Evolutionary conservation across 1,140 invertebrate species (phyloP).

Genomic region (Macrotrachela quadricornifera): DNA sequence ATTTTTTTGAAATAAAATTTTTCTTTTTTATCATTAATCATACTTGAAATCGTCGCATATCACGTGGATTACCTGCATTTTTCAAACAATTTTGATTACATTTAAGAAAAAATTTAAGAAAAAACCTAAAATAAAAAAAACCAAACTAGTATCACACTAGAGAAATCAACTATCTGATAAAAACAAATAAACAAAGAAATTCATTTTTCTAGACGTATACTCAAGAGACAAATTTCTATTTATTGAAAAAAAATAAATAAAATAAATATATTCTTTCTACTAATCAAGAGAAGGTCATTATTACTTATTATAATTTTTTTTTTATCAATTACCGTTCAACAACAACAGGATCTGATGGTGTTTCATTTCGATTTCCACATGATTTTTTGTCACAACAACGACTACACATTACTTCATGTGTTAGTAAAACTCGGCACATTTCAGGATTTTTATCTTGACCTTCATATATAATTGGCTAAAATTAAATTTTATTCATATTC

Average conservation of each 20-base stretch:
- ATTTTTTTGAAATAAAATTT: too few species aligned
- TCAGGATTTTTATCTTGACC: conserved; percentile 99
- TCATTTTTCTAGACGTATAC: too few species aligned
- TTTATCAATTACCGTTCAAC: conserved; percentile 96
- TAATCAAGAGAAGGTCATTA: too few species aligned
- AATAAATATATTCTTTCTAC: too few species aligned
- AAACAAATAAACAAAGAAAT: too few species aligned
- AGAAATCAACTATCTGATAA: too few species aligned
- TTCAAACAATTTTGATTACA: conserved; percentile 99
- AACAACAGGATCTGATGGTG: conserved; percentile 97
- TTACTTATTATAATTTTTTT: too few species aligned
- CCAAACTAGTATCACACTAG: not conserved
- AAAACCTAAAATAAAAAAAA: conserved; percentile 62
- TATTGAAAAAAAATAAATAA: too few species aligned
- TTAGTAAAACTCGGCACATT: conserved; percentile 95
- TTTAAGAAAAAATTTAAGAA: conserved; percentile 98
- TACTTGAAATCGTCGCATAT: conserved; percentile 98
- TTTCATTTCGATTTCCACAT: conserved; percentile 98
- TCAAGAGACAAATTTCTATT: too few species aligned
- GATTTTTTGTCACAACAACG: conserved; percentile 99
- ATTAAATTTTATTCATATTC: too few species aligned
- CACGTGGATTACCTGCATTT: conserved; percentile 94
- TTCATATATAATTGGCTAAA: conserved; percentile 94
- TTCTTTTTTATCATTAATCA: too few species aligned
- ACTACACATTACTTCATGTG: conserved; percentile 99